Evolutionary conservation across 2,888 invertebrate species (phyloP), one percentile per base, ranked within the genome.

Genomic region (Oligia latruncula): DNA sequence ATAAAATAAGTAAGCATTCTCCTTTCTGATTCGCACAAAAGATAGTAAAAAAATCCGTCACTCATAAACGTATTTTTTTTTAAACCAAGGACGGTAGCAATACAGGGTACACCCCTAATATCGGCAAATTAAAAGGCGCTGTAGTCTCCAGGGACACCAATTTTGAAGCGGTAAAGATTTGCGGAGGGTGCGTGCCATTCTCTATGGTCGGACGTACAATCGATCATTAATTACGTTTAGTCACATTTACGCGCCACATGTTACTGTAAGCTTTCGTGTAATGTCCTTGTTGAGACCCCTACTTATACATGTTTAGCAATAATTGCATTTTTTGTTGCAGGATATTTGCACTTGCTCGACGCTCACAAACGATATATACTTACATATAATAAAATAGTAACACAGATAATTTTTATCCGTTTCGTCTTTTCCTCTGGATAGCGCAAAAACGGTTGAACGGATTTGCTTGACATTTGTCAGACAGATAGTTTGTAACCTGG

Each of bases 41-140:
- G 20, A 20, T 40, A 6, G 4, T 20, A n/a, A 40, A 40, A 35
- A 64, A 20, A 6, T 43, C 13, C 13, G 11, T 55, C 40, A 40
- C 8, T n/a, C n/a, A 62, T 77, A 74, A 73, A 73, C 62, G 84
- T 90, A 89, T 90, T 92, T 90, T 89, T 89, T 46, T 11, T 46
- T 46, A 86, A 90, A 84, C 62, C 55, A 70, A 78, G 87, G 81
- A 90, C 87, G 89, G 88, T 81, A 87, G 87, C 89, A 87, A 88
- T 85, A 88, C 85, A 83, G 91, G 89, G 91, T 88, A 91, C 94
- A 94, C 94, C 96, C 96, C 94, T 94, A 95, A 95, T 95, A 93
- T 93, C 96, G 92, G 95, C 95, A 97, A 97, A 97, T 97, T 97
- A 97, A 97, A 97, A 97, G 96, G 95, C 95, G 90, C 94, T 94